Base-by-base conservation (phyloP, 2,113 vertebrate species). In the Zeus faber region DNA sequence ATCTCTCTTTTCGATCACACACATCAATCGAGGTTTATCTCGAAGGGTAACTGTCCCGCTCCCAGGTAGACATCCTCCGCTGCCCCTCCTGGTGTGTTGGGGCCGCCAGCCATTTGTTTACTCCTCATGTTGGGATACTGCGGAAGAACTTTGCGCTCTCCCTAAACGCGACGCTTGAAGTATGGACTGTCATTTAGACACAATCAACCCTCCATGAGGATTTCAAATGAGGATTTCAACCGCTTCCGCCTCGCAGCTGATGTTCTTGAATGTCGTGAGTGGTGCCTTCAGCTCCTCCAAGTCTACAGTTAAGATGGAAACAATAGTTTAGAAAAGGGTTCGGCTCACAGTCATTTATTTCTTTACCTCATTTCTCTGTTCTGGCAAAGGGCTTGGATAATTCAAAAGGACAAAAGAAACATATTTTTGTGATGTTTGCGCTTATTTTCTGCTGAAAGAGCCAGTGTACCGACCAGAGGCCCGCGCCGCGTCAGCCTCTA, bases 141-240 rank as follows among this genome's bases (percentile, higher is more conserved):
- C 24, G 29, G 43, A 0, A 4, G 24, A 23, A 35, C 61, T 54
- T 22, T 4, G 27, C 3, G 16, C 18, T 68, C 47, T 25, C 59
- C 58, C 65, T 11, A 14, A 6, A 10, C 16, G 1, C 14, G 45
- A 7, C 16, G 16, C 18, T 21, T 7, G n/a, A 23, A 27, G 24
- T n/a, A n/a, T n/a, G n/a, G n/a, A n/a, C n/a, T n/a, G n/a, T n/a
- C n/a, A n/a, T n/a, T n/a, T n/a, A n/a, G 27, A 27, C 3, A 11
- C 33, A n/a, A 9, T 29, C 33, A 14, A n/a, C 9, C 13, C 13
- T 37, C n/a, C n/a, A n/a, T n/a, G n/a, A n/a, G n/a, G n/a, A n/a
- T n/a, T 62, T 89, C 70, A 91, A 37, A 91, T 91, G 54, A 91
- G 88, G 58, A 91, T 89, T 72, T 91, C 90, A 18, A 91, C 78